These are phyloP conservation scores for Littorina saxatilis DNA, from an alignment of 1,140 invertebrate species.

Conservation along the genomic window DNA sequence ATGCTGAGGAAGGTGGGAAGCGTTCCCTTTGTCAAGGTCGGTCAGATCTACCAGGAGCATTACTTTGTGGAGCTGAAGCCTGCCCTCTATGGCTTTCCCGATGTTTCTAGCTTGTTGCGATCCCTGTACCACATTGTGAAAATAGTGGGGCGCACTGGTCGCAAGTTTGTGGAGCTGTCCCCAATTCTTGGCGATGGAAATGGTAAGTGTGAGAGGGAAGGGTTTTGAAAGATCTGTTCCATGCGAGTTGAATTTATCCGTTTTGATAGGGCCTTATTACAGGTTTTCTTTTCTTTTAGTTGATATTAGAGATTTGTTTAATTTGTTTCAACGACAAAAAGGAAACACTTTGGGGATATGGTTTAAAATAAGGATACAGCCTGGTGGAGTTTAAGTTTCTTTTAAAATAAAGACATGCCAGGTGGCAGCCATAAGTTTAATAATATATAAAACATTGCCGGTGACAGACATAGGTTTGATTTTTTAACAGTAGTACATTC, in stretches of 20 bases:
- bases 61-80: slow-evolving; percentile 79
- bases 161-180: slow-evolving; percentile 61
- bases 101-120: slow-evolving; percentile 77
- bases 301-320: neutral
- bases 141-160: slow-evolving; percentile 69
- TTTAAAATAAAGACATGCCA: too few species aligned
- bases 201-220: neutral
- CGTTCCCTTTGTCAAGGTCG: slow-evolving; percentile 78
- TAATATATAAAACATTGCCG: too few species aligned
- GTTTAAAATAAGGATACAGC: too few species aligned
- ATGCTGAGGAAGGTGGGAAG: slow-evolving; percentile 79
- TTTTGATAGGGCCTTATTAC: neutral
- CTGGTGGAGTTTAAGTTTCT: too few species aligned
- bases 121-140: slow-evolving; percentile 79
- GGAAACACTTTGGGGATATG: too few species aligned
- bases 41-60: slow-evolving; percentile 77
- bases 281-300: neutral
- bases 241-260: neutral
- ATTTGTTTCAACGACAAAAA: too few species aligned
- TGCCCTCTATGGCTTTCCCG: slow-evolving; percentile 79
- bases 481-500: too few species aligned
- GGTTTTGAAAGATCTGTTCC: neutral
- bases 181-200: neutral
- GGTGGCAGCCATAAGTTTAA: too few species aligned
- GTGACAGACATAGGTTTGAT: too few species aligned